A percentile compares a stretch with the other conserved stretches of the same genome.
These are phyloP conservation scores for Pollachius pollachius DNA, from an alignment of 2,113 vertebrate species.

Conservation along the genomic window DNA sequence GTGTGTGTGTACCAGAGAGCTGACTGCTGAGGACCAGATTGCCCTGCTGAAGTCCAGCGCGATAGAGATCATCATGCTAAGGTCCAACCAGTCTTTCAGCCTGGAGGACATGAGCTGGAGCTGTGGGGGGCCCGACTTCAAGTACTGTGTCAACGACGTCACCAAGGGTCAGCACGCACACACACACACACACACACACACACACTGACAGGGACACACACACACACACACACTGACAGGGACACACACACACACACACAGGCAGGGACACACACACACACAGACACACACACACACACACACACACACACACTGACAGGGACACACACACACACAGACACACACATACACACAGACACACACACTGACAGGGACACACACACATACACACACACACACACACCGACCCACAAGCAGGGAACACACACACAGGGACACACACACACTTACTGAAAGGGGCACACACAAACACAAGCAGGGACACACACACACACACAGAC, in stretches of 20 bases:
- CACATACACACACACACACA: too few relatives aligned
- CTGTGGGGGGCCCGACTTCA: slow-evolving; percentile 88
- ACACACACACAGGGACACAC: too few relatives aligned
- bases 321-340: too few relatives aligned
- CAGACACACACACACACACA: slow-evolving; percentile 5
- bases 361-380: too few relatives aligned
- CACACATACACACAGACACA: background rate
- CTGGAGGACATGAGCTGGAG: slow-evolving; percentile 96
- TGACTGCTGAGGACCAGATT: slow-evolving; percentile 93
- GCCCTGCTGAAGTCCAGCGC: slow-evolving; percentile 93
- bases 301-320: slow-evolving; percentile 16
- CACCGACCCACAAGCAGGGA: too few relatives aligned
- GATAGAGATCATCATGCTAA: slow-evolving; percentile 98
- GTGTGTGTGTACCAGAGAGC: slow-evolving; percentile 72
- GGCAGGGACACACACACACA: background rate
- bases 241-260: background rate
- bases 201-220: background rate
- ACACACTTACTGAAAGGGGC: too few relatives aligned
- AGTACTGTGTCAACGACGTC: slow-evolving; percentile 87
- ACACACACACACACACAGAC: too few relatives aligned
- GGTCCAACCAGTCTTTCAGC: slow-evolving; percentile 94
- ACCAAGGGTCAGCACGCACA: slow-evolving; percentile 77
- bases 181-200: slow-evolving; percentile 1
- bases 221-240: background rate
- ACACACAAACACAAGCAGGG: too few relatives aligned